These are phyloP conservation scores for Leptestheria dahalacensis DNA, from an alignment of 1,140 invertebrate species.

Conservation along the genomic window DNA sequence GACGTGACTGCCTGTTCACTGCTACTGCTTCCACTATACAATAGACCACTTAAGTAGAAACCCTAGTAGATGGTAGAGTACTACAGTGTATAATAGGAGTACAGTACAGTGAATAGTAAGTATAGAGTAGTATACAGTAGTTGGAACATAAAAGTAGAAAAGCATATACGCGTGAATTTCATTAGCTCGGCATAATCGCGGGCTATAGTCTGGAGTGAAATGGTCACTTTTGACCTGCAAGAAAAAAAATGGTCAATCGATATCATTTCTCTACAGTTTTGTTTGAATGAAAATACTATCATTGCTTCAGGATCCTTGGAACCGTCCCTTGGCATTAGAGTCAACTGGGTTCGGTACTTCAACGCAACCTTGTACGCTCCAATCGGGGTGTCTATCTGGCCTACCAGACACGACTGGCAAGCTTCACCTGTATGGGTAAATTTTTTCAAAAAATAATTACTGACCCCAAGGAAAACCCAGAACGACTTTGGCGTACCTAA, in stretches of 20 bases:
- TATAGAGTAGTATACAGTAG: too few species aligned
- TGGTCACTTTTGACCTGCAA: constrained; percentile 80
- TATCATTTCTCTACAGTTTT: too few species aligned
- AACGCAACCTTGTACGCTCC: constrained; percentile 63
- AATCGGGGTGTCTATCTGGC: constrained; percentile 62
- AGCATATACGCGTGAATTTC: neutral
- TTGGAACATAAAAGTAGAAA: too few species aligned
- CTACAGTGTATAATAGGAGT: too few species aligned
- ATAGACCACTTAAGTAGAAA: too few species aligned
- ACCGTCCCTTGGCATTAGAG: constrained; percentile 58
- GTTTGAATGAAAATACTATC: too few species aligned
- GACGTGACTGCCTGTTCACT: constrained; percentile 13
- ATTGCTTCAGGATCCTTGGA: constrained; percentile 26
- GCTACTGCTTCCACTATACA: constrained; percentile 11
- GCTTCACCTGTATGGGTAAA: constrained; percentile 37
- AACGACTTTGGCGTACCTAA: constrained; percentile 46
- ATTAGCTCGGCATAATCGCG: constrained; percentile 29
- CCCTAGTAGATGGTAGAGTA: too few species aligned
- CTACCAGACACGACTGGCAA: constrained; percentile 59
- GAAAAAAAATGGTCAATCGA: too few species aligned
- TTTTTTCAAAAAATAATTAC: constrained; percentile 20
- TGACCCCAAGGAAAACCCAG: neutral
- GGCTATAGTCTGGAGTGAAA: constrained; percentile 60
- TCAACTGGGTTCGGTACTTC: constrained; percentile 72
- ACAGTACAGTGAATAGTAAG: too few species aligned